Conservation (phyloP, 2,888 invertebrate species). For the Atethmia centrago region DNA sequence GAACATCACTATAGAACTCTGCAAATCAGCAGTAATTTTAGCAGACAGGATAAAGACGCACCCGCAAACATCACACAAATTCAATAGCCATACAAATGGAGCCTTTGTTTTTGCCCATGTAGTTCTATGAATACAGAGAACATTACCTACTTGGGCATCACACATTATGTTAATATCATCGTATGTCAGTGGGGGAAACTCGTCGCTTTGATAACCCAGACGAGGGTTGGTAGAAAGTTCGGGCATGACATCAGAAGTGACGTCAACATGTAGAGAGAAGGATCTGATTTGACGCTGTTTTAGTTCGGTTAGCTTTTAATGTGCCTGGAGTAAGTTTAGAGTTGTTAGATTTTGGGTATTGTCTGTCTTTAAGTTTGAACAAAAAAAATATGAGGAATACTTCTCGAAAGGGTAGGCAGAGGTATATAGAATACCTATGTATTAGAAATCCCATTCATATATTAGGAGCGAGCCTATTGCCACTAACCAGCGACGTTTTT, state of each 20-base stretch:
- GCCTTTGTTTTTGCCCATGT: conserved; percentile 24
- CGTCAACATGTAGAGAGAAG: conserved; percentile 26
- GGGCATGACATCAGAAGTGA: conserved; percentile 32
- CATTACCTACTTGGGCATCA: conserved; percentile 27
- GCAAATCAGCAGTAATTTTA: neutral
- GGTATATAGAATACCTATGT: neutral
- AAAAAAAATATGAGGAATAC: neutral
- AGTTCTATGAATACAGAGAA: conserved; percentile 23
- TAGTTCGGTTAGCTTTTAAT: neutral
- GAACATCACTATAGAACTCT: neutral
- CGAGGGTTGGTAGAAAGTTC: conserved; percentile 37
- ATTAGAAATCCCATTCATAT: neutral
- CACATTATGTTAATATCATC: conserved; percentile 47
- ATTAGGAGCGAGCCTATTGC: neutral
- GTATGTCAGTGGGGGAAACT: conserved; percentile 24
- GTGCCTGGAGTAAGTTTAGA: neutral
- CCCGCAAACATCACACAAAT: conserved; percentile 27
- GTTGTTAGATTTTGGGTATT: neutral
- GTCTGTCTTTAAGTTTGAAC: no score
- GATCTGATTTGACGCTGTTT: conserved; percentile 11
- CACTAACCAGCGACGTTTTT: neutral
- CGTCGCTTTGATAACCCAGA: conserved; percentile 35
- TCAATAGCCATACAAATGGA: conserved; percentile 44
- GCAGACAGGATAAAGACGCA: conserved; percentile 1
- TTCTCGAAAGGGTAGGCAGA: neutral